A percentile compares a stretch with the other conserved stretches of the same genome.
Evolutionary conservation across 2,113 vertebrate species (phyloP).

Genomic region (Cnemophilus loriae): DNA sequence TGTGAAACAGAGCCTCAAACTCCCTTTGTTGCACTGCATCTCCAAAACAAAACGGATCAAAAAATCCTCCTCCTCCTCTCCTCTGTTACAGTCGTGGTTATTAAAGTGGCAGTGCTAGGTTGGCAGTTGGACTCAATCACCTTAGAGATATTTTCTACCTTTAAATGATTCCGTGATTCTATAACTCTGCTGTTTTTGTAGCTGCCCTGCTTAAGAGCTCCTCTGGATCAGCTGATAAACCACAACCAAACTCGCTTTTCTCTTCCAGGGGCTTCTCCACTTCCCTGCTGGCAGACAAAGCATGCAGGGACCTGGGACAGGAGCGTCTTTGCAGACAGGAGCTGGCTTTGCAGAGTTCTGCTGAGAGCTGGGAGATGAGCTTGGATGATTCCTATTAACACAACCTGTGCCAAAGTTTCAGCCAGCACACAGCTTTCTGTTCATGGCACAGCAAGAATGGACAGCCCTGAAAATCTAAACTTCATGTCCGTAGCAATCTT

Average conservation of each 20-base stretch:
- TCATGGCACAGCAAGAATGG: not conserved
- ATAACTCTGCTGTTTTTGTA: not conserved
- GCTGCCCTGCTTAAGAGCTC: not conserved
- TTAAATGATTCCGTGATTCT: not conserved
- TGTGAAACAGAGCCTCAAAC: not conserved
- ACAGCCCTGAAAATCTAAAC: not conserved
- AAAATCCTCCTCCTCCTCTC: not conserved
- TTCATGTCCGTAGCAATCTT: accelerated
- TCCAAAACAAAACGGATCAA: not conserved
- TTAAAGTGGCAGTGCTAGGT: not conserved
- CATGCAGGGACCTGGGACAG: not conserved
- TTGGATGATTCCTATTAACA: not conserved
- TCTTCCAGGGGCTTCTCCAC: not conserved
- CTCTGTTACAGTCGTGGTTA: not conserved
- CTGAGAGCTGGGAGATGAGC: not conserved
- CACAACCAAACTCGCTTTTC: not conserved
- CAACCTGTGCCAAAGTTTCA: not conserved
- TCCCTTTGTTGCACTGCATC: not conserved
- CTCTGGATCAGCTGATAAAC: not conserved
- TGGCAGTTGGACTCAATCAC: not conserved
- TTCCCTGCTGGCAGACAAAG: not conserved
- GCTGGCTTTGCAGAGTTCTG: not conserved
- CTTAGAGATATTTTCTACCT: not conserved
- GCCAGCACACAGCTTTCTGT: not conserved
- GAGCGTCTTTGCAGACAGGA: not conserved